A percentile compares a stretch with the other conserved stretches of the same genome.
Evolutionary conservation across 2,888 invertebrate species (phyloP).

Genomic region (Entomobrya proxima): DNA sequence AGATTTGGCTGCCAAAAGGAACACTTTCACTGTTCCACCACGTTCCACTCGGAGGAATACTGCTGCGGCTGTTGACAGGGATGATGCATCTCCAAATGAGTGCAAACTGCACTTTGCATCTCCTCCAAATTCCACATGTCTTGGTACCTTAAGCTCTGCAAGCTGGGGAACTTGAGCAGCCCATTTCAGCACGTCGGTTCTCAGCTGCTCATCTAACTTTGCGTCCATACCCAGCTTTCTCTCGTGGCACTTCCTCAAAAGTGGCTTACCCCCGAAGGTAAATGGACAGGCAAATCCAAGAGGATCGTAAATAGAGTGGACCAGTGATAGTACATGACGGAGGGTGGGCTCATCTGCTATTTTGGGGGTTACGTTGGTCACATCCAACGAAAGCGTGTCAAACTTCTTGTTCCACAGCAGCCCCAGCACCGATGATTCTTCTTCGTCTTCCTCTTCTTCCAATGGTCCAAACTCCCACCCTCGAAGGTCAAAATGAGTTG

Average conservation of each 20-base stretch:
- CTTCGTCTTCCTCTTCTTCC: neutral
- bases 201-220: constrained; percentile 62
- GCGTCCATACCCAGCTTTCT: constrained; percentile 62
- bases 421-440: constrained; percentile 22
- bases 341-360: constrained; percentile 4
- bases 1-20: constrained; percentile 74
- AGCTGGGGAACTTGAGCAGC: too few relatives aligned
- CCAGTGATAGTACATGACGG: constrained; percentile 32
- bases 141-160: too few relatives aligned
- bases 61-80: too few relatives aligned
- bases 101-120: too few relatives aligned
- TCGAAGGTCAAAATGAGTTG: constrained; percentile 45
- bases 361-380: neutral
- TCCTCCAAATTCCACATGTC: too few relatives aligned
- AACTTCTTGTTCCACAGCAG: constrained; percentile 14
- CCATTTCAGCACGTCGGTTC: constrained; percentile 44
- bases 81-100: too few relatives aligned
- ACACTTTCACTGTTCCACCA: constrained; percentile 61
- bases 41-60: constrained; percentile 72
- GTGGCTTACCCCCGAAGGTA: constrained; percentile 15
- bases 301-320: constrained; percentile 48
- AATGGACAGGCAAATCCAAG: constrained; percentile 41
- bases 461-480: constrained; percentile 35
- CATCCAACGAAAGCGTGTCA: constrained; percentile 11
- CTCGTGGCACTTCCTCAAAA: constrained; percentile 68